Conservation (phyloP, 2,888 invertebrate genomes). For the Julus scanicus region DNA sequence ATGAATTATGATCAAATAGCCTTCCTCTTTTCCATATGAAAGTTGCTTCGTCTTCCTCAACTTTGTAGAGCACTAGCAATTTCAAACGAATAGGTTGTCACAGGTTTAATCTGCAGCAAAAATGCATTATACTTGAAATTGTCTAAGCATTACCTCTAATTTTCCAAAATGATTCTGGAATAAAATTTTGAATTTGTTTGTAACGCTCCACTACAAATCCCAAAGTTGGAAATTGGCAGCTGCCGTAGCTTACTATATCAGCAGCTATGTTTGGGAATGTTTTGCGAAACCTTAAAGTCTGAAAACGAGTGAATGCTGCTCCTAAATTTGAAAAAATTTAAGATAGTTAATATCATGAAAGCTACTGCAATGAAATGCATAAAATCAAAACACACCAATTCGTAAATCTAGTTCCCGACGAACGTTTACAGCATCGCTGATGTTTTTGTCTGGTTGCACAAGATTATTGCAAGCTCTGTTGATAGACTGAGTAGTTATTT, state of each 20-base stretch:
- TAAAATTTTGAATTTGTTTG: conserved; percentile 89
- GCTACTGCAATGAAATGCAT: not conserved
- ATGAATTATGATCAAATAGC: conserved; percentile 86
- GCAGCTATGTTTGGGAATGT: conserved; percentile 71
- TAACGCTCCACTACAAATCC: conserved; percentile 99
- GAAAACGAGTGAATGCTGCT: conserved; percentile 97
- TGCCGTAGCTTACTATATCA: conserved; percentile 94
- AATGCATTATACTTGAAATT: not conserved
- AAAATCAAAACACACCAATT: conserved; percentile 74
- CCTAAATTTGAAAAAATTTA: conserved; percentile 69
- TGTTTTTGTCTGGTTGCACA: conserved; percentile 79
- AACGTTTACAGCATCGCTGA: conserved; percentile 94
- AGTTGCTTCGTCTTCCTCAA: conserved; percentile 81
- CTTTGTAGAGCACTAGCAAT: conserved; percentile 64
- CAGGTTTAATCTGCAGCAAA: not conserved
- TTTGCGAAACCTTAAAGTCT: conserved; percentile 88
- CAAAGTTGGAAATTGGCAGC: conserved; percentile 99
- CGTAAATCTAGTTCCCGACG: conserved; percentile 89
- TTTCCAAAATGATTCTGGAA: conserved; percentile 96
- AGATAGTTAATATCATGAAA: conserved; percentile 44
- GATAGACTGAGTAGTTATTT: conserved; percentile 89
- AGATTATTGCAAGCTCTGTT: conserved; percentile 82
- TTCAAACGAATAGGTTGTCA: not conserved
- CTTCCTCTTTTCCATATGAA: conserved; percentile 89
- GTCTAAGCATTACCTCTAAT: conserved; percentile 75